These are phyloP conservation scores for Drosophila nannoptera DNA, from an alignment of 1,140 invertebrate species.

Conservation along the genomic window DNA sequence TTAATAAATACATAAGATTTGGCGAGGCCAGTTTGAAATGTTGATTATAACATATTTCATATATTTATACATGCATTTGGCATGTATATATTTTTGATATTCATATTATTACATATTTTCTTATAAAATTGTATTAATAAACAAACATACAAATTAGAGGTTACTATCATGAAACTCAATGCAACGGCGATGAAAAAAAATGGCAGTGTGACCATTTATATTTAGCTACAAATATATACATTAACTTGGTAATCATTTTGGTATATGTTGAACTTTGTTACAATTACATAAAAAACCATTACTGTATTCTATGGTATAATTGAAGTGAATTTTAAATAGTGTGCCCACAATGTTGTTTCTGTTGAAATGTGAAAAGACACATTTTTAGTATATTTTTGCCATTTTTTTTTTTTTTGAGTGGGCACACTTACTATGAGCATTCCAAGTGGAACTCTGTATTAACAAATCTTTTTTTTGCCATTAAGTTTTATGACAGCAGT, in stretches of 20 bases:
- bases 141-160: not conserved
- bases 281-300: not conserved
- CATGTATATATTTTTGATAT: too few relatives aligned
- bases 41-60: too few relatives aligned
- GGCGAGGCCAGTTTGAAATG: too few relatives aligned
- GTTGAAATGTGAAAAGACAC: not conserved
- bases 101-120: not conserved
- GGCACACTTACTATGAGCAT: slow-evolving; percentile 34
- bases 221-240: not conserved
- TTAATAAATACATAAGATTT: too few relatives aligned
- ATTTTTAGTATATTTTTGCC: not conserved
- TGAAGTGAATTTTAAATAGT: not conserved
- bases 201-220: not conserved
- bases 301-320: not conserved
- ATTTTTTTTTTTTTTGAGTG: not conserved
- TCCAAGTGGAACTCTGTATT: slow-evolving; percentile 49
- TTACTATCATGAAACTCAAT: not conserved
- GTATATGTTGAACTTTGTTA: not conserved
- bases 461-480: slow-evolving; percentile 48
- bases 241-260: not conserved
- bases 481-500: slow-evolving; percentile 23
- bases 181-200: not conserved
- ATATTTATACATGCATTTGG: too few relatives aligned
- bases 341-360: too few relatives aligned
- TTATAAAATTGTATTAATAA: not conserved